Evolutionary conservation across 2,888 invertebrate genomes (phyloP).

Genomic region (Tanaodytes sp.): DNA sequence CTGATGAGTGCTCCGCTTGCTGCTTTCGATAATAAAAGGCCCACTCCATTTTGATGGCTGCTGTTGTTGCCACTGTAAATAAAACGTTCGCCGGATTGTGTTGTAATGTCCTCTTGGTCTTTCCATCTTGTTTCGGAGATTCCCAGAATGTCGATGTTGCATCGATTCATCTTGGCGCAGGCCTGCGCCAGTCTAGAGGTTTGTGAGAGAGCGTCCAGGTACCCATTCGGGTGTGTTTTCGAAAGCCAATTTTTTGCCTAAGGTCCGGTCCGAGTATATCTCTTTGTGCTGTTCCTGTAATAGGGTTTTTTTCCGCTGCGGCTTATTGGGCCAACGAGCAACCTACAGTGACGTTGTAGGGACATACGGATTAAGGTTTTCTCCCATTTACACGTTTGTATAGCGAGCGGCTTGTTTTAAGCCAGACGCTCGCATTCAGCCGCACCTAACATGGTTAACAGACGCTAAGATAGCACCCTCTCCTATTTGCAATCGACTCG

Average conservation of each 20-base stretch:
- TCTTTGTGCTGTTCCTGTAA: background rate
- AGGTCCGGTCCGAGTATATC: conserved; percentile 15
- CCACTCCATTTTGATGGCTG: conserved; percentile 15
- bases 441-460: conserved; percentile 19
- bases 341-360: conserved; percentile 18
- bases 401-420: conserved; percentile 18
- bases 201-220: conserved; percentile 17
- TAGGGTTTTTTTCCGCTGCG: conserved; percentile 18
- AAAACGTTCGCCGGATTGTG: conserved; percentile 16
- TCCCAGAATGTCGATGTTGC: conserved; percentile 22
- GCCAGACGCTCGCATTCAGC: conserved; percentile 12
- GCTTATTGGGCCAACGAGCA: conserved; percentile 29
- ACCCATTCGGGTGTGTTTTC: conserved; percentile 15
- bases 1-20: conserved; percentile 10
- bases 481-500: conserved; percentile 20
- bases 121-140: conserved; percentile 21
- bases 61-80: conserved; percentile 20
- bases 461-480: conserved; percentile 13
- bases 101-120: background rate
- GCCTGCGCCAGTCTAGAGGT: conserved; percentile 19
- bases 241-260: conserved; percentile 14
- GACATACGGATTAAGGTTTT: conserved; percentile 17
- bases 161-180: conserved; percentile 17
- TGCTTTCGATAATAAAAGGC: conserved; percentile 5
- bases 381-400: conserved; percentile 10